These are phyloP conservation scores for Apeira syringaria DNA, from an alignment of 2,888 invertebrate species.

Conservation along the genomic window DNA sequence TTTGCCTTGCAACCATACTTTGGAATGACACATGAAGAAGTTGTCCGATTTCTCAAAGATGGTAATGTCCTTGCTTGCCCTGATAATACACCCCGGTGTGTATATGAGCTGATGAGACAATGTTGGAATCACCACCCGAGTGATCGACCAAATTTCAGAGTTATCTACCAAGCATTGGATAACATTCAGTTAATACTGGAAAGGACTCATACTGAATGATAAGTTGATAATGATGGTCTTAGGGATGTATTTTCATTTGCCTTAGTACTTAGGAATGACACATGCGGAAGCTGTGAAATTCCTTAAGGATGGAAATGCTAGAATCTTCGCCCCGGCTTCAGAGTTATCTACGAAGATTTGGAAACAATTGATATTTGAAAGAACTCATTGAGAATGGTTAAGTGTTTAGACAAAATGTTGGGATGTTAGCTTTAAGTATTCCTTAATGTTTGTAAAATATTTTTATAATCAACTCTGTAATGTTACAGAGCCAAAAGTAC, in stretches of 20 bases:
- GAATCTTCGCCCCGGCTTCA: conserved; percentile 92
- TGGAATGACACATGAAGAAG: conserved; percentile 98
- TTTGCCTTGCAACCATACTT: conserved; percentile 98
- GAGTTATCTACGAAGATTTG: conserved; percentile 90
- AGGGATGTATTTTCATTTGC: too few species aligned
- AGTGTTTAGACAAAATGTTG: conserved; percentile 6
- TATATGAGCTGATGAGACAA: conserved; percentile 96
- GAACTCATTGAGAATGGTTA: conserved; percentile 66
- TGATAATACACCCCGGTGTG: conserved; percentile 92
- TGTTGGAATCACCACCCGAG: conserved; percentile 96
- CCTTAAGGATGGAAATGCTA: too few species aligned
- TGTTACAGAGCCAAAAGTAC: conserved; percentile 6
- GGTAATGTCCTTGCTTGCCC: conserved; percentile 96
- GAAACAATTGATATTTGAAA: conserved; percentile 83
- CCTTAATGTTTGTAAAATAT: conserved; percentile 25
- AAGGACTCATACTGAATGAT: conserved; percentile 72
- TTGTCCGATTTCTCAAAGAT: conserved; percentile 96
- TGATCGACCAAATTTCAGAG: conserved; percentile 93
- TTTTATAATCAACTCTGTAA: conserved; percentile 27
- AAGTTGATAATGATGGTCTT: too few species aligned
- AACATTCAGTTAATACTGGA: conserved; percentile 84
- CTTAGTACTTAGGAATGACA: too few species aligned
- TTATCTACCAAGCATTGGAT: conserved; percentile 91
- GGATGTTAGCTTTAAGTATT: conserved; percentile 22
- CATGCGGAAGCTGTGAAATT: too few species aligned